A percentile compares a stretch with the other conserved stretches of the same genome.
Evolutionary conservation across 2,797 vertebrate species (phyloP).

Genomic region (Spea hammondii): DNA sequence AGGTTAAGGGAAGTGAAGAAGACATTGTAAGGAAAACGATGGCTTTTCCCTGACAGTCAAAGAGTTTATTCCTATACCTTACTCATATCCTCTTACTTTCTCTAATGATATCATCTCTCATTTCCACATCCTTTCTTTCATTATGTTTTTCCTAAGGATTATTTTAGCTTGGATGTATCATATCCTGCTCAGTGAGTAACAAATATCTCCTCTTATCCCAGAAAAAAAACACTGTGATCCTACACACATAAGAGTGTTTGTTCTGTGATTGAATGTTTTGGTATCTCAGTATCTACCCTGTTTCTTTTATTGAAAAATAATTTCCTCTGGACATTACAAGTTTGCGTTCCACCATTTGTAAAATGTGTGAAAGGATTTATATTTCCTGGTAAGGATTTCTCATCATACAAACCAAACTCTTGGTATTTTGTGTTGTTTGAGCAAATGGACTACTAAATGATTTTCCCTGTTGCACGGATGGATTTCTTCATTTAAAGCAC

Average conservation of each 20-base stretch:
- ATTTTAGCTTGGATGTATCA: slow-evolving; percentile 4
- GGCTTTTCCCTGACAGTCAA: background rate
- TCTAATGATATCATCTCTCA: background rate
- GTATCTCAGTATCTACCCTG: background rate
- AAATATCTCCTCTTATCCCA: background rate
- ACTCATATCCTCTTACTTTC: background rate
- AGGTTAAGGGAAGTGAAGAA: background rate
- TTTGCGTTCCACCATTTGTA: slow-evolving; percentile 5
- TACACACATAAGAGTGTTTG: background rate
- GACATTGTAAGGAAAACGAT: background rate
- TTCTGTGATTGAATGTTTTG: background rate
- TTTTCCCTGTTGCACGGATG: too few species aligned
- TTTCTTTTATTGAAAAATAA: background rate
- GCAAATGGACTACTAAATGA: too few species aligned
- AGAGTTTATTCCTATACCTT: background rate
- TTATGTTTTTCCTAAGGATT: background rate
- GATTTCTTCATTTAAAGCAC: too few species aligned
- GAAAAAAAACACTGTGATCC: background rate
- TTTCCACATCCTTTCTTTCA: background rate
- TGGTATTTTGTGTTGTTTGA: too few species aligned
- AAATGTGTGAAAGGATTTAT: slow-evolving; percentile 25
- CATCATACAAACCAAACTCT: background rate
- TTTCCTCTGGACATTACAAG: slow-evolving; percentile 14
- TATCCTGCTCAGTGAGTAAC: background rate
- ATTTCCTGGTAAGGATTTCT: slow-evolving; percentile 4